Conservation (phyloP, 1,140 invertebrate genomes). For the Subanguina moxae region DNA sequence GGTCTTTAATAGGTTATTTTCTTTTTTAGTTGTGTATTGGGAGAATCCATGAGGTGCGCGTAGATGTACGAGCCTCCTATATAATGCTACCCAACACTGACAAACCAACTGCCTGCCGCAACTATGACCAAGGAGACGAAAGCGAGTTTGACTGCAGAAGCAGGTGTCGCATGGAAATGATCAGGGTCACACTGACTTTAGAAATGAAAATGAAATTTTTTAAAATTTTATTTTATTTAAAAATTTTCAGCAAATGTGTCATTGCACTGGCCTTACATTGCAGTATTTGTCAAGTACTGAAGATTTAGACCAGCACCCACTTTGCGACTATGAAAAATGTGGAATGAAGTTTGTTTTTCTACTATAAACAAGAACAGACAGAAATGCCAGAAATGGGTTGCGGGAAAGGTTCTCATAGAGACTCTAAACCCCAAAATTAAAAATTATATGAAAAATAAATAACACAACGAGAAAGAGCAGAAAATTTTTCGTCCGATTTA, state of each 20-base stretch:
- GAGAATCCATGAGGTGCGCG: slow-evolving; percentile 44
- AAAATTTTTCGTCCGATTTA: too few species aligned
- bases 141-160: slow-evolving; percentile 53
- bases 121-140: slow-evolving; percentile 49
- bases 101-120: slow-evolving; percentile 48
- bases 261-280: slow-evolving; percentile 49
- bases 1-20: too few species aligned
- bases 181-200: slow-evolving; percentile 27
- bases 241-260: slow-evolving; percentile 38
- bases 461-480: too few species aligned
- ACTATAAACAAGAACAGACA: neutral
- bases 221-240: neutral
- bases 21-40: slow-evolving; percentile 53
- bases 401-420: neutral
- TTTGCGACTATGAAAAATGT: slow-evolving; percentile 54
- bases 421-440: too few species aligned
- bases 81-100: slow-evolving; percentile 54
- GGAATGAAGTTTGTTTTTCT: slow-evolving; percentile 41
- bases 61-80: slow-evolving; percentile 50
- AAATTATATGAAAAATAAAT: too few species aligned
- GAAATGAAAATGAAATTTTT: slow-evolving; percentile 9
- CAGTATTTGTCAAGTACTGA: slow-evolving; percentile 37
- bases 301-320: slow-evolving; percentile 45
- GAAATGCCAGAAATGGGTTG: neutral
- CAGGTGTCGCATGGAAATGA: slow-evolving; percentile 54